Percentiles rank a stretch among this genome's conserved stretches.
Conservation (phyloP, 2,113 vertebrate genomes). For the Melanerpes formicivorus region DNA sequence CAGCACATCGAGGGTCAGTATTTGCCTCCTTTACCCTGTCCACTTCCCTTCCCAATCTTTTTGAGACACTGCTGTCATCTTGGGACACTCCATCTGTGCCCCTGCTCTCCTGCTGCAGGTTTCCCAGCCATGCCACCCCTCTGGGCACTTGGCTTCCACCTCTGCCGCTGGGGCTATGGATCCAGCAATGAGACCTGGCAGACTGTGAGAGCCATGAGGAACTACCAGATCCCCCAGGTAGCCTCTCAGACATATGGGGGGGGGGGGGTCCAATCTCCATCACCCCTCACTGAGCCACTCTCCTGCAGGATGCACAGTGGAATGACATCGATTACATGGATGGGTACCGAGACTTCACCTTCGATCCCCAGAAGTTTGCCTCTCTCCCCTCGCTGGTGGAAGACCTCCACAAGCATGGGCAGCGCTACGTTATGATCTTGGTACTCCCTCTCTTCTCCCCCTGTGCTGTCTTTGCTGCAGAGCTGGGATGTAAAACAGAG, state of each 20-base stretch:
- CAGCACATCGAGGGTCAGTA: background rate
- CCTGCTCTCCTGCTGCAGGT: constrained; percentile 15
- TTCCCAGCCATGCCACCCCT: constrained; percentile 85
- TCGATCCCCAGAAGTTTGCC: constrained; percentile 72
- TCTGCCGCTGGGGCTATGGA: constrained; percentile 89
- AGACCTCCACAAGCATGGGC: constrained; percentile 72
- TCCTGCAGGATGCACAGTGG: constrained; percentile 80
- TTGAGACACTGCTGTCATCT: background rate
- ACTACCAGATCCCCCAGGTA: constrained; percentile 76
- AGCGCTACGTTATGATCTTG: constrained; percentile 81
- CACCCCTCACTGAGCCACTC: background rate
- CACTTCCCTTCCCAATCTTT: background rate
- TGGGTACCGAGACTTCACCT: constrained; percentile 83
- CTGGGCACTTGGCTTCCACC: constrained; percentile 89
- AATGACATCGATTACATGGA: constrained; percentile 90
- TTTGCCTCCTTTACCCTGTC: background rate
- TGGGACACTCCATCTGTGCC: rapidly evolving
- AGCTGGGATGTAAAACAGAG: background rate
- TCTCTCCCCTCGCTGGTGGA: constrained; percentile 83
- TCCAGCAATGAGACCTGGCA: constrained; percentile 85
- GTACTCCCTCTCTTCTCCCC: constrained; percentile 60
- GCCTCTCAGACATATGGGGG: background rate
- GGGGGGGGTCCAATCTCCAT: background rate
- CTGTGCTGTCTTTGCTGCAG: background rate
- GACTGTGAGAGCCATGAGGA: constrained; percentile 81